A percentile compares a stretch with the other conserved stretches of the same genome.
These are phyloP conservation scores for Drosophila antonietae DNA, from an alignment of 2,888 invertebrate genomes.

Conservation along the genomic window DNA sequence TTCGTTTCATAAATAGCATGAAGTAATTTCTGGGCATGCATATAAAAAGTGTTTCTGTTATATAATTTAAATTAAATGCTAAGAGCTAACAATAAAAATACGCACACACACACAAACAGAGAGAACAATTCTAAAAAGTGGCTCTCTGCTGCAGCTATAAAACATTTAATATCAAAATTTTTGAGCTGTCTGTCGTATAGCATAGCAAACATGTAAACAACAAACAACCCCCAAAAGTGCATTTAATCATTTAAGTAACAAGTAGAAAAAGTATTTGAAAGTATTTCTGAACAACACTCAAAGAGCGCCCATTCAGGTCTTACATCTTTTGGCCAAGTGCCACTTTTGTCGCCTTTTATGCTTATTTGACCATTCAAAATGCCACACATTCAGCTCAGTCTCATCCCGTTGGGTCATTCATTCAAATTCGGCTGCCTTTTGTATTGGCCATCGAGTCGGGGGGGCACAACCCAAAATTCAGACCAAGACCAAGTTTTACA, in stretches of 20 bases:
- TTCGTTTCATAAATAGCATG: slow-evolving; percentile 54
- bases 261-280: slow-evolving; percentile 51
- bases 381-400: slow-evolving; percentile 18
- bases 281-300: slow-evolving; percentile 33
- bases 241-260: slow-evolving; percentile 76
- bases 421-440: slow-evolving; percentile 66
- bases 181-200: slow-evolving; percentile 32
- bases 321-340: slow-evolving; percentile 58
- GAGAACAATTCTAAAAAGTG: slow-evolving; percentile 41
- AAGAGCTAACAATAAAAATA: slow-evolving; percentile 74
- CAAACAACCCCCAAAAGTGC: slow-evolving; percentile 57
- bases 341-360: slow-evolving; percentile 81
- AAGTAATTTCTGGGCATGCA: slow-evolving; percentile 48
- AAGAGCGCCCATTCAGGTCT: slow-evolving; percentile 43
- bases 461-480: slow-evolving; percentile 3
- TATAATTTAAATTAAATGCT: slow-evolving; percentile 82
- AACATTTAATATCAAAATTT: slow-evolving; percentile 77
- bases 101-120: slow-evolving; percentile 3
- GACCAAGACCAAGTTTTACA: slow-evolving; percentile 25
- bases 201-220: slow-evolving; percentile 29
- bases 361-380: slow-evolving; percentile 71
- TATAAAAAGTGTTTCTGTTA: slow-evolving; percentile 67
- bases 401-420: slow-evolving; percentile 49
- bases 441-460: slow-evolving; percentile 40
- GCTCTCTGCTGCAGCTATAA: slow-evolving; percentile 72